Percentiles rank a stretch among this genome's conserved stretches.
Conservation (phyloP, 2,113 vertebrate genomes). For the Glaucidium brasilianum region DNA sequence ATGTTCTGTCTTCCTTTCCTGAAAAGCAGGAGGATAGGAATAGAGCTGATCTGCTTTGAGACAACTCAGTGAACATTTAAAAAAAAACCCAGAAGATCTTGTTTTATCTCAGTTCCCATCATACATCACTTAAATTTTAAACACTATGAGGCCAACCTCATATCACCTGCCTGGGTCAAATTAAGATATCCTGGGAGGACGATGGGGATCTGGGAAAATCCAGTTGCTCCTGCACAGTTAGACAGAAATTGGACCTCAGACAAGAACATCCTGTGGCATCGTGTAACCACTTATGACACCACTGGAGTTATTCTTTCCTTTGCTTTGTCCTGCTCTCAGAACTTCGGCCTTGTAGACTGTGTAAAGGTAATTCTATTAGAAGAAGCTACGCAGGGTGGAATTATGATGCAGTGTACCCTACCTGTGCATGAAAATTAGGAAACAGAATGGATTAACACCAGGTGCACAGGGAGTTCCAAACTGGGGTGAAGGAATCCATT, state of each 20-base stretch:
- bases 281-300: not conserved
- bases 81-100: not conserved
- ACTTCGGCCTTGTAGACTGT: not conserved
- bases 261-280: not conserved
- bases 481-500: not conserved
- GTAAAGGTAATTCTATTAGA: not conserved
- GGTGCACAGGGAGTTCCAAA: not conserved
- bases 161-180: not conserved
- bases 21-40: not conserved
- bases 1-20: constrained; percentile 21
- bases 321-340: not conserved
- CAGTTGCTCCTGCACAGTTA: not conserved
- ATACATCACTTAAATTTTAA: not conserved
- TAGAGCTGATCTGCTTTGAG: not conserved
- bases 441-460: not conserved
- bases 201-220: not conserved
- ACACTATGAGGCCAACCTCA: not conserved
- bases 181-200: not conserved
- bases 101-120: not conserved
- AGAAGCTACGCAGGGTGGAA: not conserved
- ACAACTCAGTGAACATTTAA: not conserved
- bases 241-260: not conserved
- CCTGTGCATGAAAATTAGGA: not conserved
- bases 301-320: not conserved
- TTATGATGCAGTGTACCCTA: not conserved